Conservation (phyloP, 2,113 vertebrate species). For the Myiozetetes cayanensis region DNA sequence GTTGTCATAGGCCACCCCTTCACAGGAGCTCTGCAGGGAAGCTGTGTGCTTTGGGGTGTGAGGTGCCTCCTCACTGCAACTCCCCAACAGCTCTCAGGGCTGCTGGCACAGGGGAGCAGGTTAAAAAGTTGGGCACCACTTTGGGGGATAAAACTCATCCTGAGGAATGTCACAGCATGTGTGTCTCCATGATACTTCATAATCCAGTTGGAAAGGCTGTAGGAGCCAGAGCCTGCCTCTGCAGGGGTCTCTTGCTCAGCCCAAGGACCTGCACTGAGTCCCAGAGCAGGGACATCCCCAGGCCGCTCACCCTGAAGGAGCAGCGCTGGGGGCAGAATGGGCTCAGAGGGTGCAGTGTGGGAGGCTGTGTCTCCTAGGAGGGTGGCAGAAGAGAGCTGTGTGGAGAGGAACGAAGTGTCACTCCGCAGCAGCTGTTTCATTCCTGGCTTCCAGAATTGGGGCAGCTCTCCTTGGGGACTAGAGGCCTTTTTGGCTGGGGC, state of each 20-base stretch:
- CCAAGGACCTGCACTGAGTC: fast-evolving
- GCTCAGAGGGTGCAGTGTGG: not conserved
- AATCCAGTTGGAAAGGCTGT: not conserved
- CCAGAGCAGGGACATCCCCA: fast-evolving
- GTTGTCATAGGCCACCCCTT: not conserved
- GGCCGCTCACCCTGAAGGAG: not conserved
- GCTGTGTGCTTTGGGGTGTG: not conserved
- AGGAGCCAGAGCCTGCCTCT: not conserved
- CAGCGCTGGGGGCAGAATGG: not conserved
- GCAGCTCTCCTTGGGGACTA: not conserved
- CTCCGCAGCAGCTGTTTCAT: not conserved
- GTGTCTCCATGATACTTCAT: not conserved
- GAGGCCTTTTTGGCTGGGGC: not conserved
- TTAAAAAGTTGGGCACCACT: not conserved
- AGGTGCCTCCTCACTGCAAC: fast-evolving
- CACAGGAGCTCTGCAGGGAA: fast-evolving
- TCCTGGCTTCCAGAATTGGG: not conserved
- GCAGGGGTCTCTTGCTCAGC: not conserved
- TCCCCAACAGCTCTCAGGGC: not conserved
- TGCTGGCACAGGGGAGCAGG: not conserved
- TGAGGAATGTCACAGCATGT: not conserved
- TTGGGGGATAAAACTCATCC: not conserved
- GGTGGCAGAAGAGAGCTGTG: fast-evolving
- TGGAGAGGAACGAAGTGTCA: not conserved
- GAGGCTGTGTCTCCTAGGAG: fast-evolving